phyloP scores from a whole-genome alignment of 2,797 vertebrate species.

The Chelon labrosus region DNA sequence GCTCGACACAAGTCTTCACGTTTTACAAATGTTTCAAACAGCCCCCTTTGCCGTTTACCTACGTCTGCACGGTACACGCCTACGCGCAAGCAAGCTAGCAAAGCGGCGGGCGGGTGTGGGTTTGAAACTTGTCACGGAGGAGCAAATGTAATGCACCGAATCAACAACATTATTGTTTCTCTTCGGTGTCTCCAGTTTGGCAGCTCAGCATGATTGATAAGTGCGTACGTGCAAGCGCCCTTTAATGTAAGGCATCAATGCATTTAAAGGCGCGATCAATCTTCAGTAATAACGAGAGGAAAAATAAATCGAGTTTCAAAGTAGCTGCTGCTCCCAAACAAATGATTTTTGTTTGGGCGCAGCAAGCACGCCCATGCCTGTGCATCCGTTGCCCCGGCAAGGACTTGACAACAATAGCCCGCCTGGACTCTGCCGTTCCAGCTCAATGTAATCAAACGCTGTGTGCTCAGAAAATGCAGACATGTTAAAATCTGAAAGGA shows the following conservation, averaged over 20 bases:
- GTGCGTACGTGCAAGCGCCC: constrained; percentile 18
- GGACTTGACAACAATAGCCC: constrained; percentile 73
- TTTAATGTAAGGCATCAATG: constrained; percentile 54
- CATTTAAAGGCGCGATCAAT: constrained; percentile 62
- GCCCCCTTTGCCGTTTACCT: neutral
- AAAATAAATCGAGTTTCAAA: constrained; percentile 60
- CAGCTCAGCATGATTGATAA: constrained; percentile 55
- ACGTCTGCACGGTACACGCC: neutral
- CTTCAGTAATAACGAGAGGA: constrained; percentile 51
- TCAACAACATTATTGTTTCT: constrained; percentile 40
- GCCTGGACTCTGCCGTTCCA: constrained; percentile 59
- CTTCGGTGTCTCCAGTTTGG: constrained; percentile 12
- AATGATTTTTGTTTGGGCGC: constrained; percentile 34
- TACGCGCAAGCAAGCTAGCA: neutral
- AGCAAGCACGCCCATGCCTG: constrained; percentile 33
- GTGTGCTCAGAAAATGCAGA: constrained; percentile 80
- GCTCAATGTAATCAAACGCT: constrained; percentile 74
- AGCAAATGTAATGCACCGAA: constrained; percentile 5
- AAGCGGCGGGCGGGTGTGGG: neutral
- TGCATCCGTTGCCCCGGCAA: constrained; percentile 39
- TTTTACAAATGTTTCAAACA: neutral
- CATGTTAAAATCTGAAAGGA: constrained; percentile 83
- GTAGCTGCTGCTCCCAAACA: constrained; percentile 36
- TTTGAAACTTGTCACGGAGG: constrained; percentile 5
- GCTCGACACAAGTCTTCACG: neutral